Evolutionary conservation across 2,888 invertebrate genomes (phyloP).

Genomic region (Tinea pellionella): DNA sequence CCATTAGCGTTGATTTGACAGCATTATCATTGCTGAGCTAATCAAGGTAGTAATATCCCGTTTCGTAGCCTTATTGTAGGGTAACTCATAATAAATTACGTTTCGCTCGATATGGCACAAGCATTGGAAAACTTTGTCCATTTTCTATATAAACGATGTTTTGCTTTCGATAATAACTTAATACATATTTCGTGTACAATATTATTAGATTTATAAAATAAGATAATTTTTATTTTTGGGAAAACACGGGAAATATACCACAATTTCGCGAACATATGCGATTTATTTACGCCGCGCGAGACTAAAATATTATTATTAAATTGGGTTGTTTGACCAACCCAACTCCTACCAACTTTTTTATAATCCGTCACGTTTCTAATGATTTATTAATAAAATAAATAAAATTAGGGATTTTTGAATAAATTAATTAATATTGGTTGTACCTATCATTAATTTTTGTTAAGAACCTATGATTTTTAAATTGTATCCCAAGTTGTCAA

Average conservation of each 20-base stretch:
- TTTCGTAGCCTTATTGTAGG: background rate
- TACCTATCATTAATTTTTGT: too few species aligned
- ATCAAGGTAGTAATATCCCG: background rate
- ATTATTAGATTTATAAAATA: background rate
- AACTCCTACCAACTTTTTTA: background rate
- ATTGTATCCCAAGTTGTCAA: too few species aligned
- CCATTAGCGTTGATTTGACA: background rate
- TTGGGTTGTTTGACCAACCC: background rate
- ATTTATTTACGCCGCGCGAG: too few species aligned
- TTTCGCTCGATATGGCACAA: constrained; percentile 25
- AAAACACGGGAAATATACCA: background rate
- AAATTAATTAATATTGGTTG: background rate
- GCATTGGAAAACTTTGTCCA: constrained; percentile 24
- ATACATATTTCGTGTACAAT: background rate
- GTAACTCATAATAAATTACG: constrained; percentile 15
- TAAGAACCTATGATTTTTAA: too few species aligned
- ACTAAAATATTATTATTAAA: too few species aligned
- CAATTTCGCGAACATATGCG: too few species aligned
- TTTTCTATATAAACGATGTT: constrained; percentile 17
- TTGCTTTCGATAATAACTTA: background rate
- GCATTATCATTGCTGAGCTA: background rate
- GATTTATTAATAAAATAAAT: background rate
- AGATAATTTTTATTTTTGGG: too few species aligned
- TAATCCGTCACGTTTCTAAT: background rate
- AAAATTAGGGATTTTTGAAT: background rate